phyloP scores from a whole-genome alignment of 2,888 invertebrate genomes.

The Schrankia costaestrigalis region DNA sequence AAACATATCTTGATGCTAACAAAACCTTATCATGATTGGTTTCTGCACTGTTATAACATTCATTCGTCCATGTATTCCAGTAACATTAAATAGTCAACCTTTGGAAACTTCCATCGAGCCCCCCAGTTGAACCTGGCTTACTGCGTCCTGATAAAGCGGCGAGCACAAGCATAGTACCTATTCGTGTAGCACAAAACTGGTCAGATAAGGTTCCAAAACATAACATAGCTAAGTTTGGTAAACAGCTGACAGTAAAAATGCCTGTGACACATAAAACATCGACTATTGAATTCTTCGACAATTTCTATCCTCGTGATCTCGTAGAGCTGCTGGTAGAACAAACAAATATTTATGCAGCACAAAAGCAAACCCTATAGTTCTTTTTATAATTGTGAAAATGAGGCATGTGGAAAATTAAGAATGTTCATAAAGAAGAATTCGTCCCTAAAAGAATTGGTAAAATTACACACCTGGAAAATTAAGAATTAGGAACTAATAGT shows the following conservation, averaged over 20 bases:
- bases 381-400: too few relatives aligned
- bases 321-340: conserved; percentile 7
- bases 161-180: conserved; percentile 6
- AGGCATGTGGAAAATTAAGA: too few relatives aligned
- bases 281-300: conserved; percentile 6
- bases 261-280: conserved; percentile 4
- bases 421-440: too few relatives aligned
- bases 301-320: conserved; percentile 4
- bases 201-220: conserved; percentile 7
- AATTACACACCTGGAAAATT: too few relatives aligned
- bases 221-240: conserved; percentile 5
- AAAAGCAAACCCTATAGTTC: conserved; percentile 1
- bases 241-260: conserved; percentile 1
- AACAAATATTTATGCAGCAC: conserved; percentile 7
- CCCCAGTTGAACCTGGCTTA: background rate
- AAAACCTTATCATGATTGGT: too few relatives aligned
- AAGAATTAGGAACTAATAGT: too few relatives aligned
- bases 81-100: too few relatives aligned
- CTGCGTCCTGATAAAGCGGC: background rate
- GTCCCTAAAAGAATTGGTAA: too few relatives aligned
- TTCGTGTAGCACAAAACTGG: conserved; percentile 9
- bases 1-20: too few relatives aligned
- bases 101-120: too few relatives aligned
- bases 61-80: too few relatives aligned
- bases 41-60: too few relatives aligned